phyloP scores from a whole-genome alignment of 2,113 vertebrate species.

The Menura novaehollandiae region DNA sequence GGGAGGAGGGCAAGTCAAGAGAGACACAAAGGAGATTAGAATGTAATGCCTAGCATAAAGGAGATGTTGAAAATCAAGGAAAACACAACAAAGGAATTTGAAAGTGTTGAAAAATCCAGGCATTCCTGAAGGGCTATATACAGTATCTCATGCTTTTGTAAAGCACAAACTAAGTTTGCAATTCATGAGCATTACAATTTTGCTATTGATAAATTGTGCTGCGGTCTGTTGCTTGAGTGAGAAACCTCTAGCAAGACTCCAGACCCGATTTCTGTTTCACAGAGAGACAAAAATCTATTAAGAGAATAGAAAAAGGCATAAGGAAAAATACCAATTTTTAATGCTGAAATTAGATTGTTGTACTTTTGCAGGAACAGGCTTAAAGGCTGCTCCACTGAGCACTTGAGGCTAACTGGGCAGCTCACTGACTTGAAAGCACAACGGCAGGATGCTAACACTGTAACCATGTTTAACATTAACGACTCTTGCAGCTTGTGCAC shows the following conservation, averaged over 20 bases:
- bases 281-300: background rate
- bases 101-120: background rate
- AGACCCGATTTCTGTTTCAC: background rate
- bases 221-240: background rate
- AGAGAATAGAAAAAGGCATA: background rate
- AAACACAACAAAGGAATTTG: background rate
- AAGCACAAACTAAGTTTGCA: background rate
- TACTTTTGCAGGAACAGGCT: background rate
- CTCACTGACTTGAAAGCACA: background rate
- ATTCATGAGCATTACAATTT: background rate
- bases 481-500: background rate
- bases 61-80: background rate
- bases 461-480: background rate
- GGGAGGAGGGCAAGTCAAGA: background rate
- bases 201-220: background rate
- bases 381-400: background rate
- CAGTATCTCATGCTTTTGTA: background rate
- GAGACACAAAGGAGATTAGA: background rate
- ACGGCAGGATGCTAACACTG: background rate
- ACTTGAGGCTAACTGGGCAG: background rate
- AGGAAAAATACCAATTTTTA: background rate
- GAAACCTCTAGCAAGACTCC: background rate
- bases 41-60: background rate
- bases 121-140: background rate
- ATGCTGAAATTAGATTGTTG: background rate